Evolutionary conservation across 1,140 invertebrate genomes (phyloP).

Genomic region (Papilio helenus): DNA sequence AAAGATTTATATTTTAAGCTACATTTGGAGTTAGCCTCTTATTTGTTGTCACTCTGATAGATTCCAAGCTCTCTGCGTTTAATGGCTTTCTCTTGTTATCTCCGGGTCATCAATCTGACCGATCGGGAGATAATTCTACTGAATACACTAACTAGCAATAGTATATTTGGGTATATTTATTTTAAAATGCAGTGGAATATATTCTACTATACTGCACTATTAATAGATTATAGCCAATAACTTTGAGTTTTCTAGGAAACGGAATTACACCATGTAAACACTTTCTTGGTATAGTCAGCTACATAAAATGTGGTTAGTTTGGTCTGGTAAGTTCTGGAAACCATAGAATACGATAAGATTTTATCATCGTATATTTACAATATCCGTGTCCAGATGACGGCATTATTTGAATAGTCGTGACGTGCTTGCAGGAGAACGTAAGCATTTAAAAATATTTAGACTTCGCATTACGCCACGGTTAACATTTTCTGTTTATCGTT

Average conservation of each 20-base stretch:
- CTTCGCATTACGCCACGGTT: neutral
- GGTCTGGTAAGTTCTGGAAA: neutral
- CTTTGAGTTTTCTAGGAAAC: too few species aligned
- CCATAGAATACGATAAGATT: neutral
- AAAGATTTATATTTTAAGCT: neutral
- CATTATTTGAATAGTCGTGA: conserved; percentile 11
- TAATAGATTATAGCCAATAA: too few species aligned
- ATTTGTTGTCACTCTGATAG: neutral
- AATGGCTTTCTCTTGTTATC: neutral
- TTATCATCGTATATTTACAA: neutral
- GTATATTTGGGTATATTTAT: neutral
- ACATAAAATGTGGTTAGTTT: neutral
- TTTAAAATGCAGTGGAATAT: too few species aligned
- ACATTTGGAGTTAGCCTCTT: neutral
- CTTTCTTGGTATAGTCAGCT: neutral
- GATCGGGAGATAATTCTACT: neutral
- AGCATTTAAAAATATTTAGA: conserved; percentile 7
- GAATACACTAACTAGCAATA: neutral
- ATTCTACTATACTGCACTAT: too few species aligned
- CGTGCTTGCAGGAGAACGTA: neutral
- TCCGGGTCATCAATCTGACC: neutral
- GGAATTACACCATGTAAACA: too few species aligned
- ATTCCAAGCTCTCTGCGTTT: neutral
- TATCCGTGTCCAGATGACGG: neutral
- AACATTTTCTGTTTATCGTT: conserved; percentile 7